These are phyloP conservation scores for Brachionus plicatilis DNA, from an alignment of 1,140 invertebrate species.

Conservation along the genomic window DNA sequence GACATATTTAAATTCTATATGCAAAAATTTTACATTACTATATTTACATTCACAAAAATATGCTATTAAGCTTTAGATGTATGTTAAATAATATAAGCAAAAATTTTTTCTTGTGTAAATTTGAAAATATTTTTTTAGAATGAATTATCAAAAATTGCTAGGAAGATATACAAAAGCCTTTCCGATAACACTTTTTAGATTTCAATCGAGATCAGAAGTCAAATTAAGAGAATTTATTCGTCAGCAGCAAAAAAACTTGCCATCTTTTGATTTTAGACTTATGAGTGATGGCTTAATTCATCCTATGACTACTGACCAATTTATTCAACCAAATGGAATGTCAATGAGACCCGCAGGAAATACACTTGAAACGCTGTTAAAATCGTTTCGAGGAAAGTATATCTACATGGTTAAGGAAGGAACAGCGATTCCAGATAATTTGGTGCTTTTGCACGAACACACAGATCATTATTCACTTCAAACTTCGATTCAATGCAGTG, in stretches of 20 bases:
- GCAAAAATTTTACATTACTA: background rate
- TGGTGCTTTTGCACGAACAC: background rate
- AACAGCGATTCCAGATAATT: background rate
- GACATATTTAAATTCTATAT: background rate
- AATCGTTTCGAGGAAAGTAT: background rate
- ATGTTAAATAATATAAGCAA: background rate
- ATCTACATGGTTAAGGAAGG: background rate
- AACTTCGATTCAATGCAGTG: background rate
- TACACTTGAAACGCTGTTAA: background rate
- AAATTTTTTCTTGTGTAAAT: too few relatives aligned
- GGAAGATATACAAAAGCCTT: background rate
- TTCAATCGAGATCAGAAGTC: background rate
- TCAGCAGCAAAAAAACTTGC: background rate
- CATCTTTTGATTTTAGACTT: slow-evolving; percentile 5
- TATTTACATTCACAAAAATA: background rate
- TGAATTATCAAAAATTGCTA: background rate
- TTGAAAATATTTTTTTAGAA: background rate
- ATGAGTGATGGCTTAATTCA: background rate
- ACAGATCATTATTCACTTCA: slow-evolving; percentile 9
- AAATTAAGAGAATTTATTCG: slow-evolving; percentile 8
- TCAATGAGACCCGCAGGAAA: background rate
- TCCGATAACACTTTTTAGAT: background rate
- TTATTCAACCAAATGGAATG: slow-evolving; percentile 9
- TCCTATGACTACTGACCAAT: background rate
- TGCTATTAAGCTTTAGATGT: background rate